Percentiles rank a stretch among this genome's conserved stretches.
phyloP scores from a whole-genome alignment of 1,140 invertebrate species.

The Copidosoma floridanum region DNA sequence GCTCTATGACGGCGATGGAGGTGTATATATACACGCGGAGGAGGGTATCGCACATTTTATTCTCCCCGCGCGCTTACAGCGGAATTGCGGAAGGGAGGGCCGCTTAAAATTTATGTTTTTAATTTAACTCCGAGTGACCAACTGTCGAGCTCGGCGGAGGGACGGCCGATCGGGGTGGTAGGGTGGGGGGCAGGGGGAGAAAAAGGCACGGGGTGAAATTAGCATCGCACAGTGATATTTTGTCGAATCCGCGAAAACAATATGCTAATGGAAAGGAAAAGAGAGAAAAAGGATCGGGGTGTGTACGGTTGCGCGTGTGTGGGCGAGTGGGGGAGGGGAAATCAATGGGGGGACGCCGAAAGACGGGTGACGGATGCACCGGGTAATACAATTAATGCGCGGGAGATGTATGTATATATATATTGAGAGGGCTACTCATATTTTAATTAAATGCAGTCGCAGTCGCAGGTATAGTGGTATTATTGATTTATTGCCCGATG shows the following conservation, averaged over 20 bases:
- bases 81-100: constrained; percentile 14
- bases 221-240: constrained; percentile 52
- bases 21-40: too few species aligned
- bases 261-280: constrained; percentile 53
- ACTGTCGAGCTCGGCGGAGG: constrained; percentile 39
- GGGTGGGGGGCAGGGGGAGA: constrained; percentile 1
- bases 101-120: constrained; percentile 55
- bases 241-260: constrained; percentile 53
- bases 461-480: too few species aligned
- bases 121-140: constrained; percentile 56
- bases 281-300: constrained; percentile 16
- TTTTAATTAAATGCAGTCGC: constrained; percentile 25
- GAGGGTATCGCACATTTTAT: neutral
- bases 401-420: too few species aligned
- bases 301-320: neutral
- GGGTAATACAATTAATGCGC: constrained; percentile 21
- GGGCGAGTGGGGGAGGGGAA: constrained; percentile 3
- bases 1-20: constrained; percentile 29
- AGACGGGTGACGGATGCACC: constrained; percentile 21
- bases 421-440: constrained; percentile 14
- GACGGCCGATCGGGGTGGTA: neutral
- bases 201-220: constrained; percentile 46
- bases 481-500: constrained; percentile 18
- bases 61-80: neutral
- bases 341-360: constrained; percentile 21